phyloP scores from a whole-genome alignment of 2,113 vertebrate species.

The Oreochromis niloticus region DNA sequence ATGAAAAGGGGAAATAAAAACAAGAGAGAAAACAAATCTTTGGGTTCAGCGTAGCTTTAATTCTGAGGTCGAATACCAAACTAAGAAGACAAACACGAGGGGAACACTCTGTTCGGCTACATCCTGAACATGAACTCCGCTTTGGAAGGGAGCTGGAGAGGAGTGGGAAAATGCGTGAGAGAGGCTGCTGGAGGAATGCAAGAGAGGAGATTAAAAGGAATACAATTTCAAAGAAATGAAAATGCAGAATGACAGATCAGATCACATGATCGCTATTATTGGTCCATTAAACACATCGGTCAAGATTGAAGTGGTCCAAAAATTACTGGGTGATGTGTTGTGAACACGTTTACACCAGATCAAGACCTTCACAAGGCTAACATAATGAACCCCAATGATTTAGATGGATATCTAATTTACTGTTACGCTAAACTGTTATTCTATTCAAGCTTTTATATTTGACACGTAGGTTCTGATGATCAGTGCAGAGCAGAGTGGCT shows the following conservation, averaged over 20 bases:
- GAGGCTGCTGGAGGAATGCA: conserved; percentile 24
- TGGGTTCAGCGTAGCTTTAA: neutral
- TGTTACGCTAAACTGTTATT: neutral
- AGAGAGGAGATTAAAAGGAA: conserved; percentile 8
- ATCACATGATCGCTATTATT: neutral
- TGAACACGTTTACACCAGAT: neutral
- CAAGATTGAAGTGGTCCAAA: neutral
- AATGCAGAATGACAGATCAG: neutral
- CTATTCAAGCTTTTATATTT: neutral
- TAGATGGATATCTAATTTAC: neutral
- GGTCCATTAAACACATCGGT: rapidly evolving
- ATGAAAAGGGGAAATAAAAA: conserved; percentile 7
- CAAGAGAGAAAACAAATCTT: conserved; percentile 45
- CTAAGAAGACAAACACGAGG: conserved; percentile 52
- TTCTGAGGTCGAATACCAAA: conserved; percentile 28
- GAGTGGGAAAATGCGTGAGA: neutral
- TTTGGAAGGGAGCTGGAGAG: neutral
- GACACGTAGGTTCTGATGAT: neutral
- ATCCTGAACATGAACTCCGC: conserved; percentile 14
- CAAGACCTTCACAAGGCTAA: neutral
- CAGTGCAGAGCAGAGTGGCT: neutral
- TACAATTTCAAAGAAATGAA: neutral
- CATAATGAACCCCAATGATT: neutral
- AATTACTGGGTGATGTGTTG: neutral
- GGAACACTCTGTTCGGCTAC: conserved; percentile 53